phyloP scores from a whole-genome alignment of 2,888 invertebrate species.

The Plagodis dolabraria region DNA sequence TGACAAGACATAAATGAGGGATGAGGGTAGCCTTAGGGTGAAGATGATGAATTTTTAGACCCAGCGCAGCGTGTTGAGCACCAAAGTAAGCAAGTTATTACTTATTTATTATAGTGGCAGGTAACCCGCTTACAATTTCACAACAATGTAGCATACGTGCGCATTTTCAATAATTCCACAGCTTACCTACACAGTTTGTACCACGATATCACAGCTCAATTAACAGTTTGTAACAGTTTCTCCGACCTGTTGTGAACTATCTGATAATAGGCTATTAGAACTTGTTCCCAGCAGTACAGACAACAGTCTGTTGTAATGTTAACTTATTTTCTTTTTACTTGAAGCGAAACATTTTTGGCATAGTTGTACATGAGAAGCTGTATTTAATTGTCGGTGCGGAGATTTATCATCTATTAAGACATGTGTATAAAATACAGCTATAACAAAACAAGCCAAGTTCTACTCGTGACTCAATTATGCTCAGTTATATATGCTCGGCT shows the following conservation, averaged over 20 bases:
- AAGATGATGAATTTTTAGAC: too few relatives aligned
- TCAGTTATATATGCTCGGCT: too few relatives aligned
- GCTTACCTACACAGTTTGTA: conserved; percentile 1
- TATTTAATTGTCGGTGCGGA: too few relatives aligned
- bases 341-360: neutral
- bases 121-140: conserved; percentile 10
- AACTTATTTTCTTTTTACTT: conserved; percentile 6
- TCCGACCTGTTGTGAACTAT: conserved; percentile 27
- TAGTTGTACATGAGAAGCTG: neutral
- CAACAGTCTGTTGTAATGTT: neutral
- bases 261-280: conserved; percentile 31
- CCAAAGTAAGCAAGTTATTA: too few relatives aligned
- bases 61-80: too few relatives aligned
- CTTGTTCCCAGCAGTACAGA: conserved; percentile 26
- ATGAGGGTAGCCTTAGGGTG: too few relatives aligned
- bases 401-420: too few relatives aligned
- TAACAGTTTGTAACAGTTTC: conserved; percentile 10
- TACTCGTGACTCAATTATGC: too few relatives aligned
- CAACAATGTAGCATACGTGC: conserved; percentile 31
- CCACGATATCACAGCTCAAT: neutral
- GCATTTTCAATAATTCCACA: conserved; percentile 12
- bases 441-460: too few relatives aligned
- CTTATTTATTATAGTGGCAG: too few relatives aligned
- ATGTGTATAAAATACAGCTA: too few relatives aligned
- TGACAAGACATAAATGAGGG: too few relatives aligned